Conservation (phyloP, 1,140 invertebrate genomes). For the Aradophagus sp. region DNA sequence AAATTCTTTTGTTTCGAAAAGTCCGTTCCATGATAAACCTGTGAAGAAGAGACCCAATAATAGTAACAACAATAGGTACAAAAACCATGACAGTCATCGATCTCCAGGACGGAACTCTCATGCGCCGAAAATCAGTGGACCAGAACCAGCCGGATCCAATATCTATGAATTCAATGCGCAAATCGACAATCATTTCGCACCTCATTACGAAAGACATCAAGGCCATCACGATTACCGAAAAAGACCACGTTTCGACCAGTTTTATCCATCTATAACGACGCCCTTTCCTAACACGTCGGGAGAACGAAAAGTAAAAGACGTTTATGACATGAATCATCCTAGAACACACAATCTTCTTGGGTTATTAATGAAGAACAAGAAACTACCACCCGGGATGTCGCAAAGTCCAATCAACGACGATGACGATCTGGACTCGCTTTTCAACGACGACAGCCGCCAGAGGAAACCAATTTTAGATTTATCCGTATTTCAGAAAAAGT, state of each 20-base stretch:
- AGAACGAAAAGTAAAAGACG: conserved; percentile 49
- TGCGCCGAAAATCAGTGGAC: conserved; percentile 35
- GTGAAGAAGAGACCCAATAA: conserved; percentile 62
- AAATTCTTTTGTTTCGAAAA: conserved; percentile 63
- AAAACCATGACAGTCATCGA: conserved; percentile 37
- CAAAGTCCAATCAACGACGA: conserved; percentile 52
- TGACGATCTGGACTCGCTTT: conserved; percentile 49
- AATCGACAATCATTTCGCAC: conserved; percentile 37
- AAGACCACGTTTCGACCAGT: conserved; percentile 36
- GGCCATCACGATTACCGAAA: conserved; percentile 39
- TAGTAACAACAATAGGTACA: conserved; percentile 28
- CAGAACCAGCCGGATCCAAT: conserved; percentile 57
- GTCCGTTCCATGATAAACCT: conserved; percentile 64
- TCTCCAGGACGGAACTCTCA: conserved; percentile 15
- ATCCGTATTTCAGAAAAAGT: conserved; percentile 55
- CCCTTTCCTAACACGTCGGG: conserved; percentile 45
- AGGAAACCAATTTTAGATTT: conserved; percentile 43
- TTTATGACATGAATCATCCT: conserved; percentile 63
- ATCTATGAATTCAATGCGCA: conserved; percentile 26
- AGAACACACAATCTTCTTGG: conserved; percentile 69
- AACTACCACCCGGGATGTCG: conserved; percentile 58
- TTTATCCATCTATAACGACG: conserved; percentile 59
- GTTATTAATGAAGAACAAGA: conserved; percentile 71
- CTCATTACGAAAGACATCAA: conserved; percentile 33
- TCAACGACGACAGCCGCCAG: conserved; percentile 56